These are phyloP conservation scores for Mus pahari DNA, from an alignment of 2,113 vertebrate species.

Conservation along the genomic window DNA sequence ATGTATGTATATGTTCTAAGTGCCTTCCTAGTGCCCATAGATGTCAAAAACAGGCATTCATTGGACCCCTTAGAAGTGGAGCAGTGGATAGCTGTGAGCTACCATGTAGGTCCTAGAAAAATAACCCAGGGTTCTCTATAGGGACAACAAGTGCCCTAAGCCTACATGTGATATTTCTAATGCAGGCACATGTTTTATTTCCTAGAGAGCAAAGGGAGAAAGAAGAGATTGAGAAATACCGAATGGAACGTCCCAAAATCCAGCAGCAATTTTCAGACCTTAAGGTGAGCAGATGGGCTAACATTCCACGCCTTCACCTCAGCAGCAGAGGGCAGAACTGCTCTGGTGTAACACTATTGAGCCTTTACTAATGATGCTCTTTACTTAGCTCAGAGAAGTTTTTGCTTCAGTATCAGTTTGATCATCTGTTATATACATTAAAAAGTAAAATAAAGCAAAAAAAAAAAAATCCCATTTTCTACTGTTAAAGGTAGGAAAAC, in stretches of 20 bases:
- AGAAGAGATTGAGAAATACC: constrained; percentile 99
- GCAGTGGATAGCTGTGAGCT: background rate
- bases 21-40: background rate
- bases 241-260: constrained; percentile 99
- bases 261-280: constrained; percentile 99
- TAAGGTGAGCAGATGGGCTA: constrained; percentile 88
- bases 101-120: background rate
- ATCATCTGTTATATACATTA: background rate
- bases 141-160: too few relatives aligned
- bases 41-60: background rate
- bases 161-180: constrained; percentile 11
- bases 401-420: background rate
- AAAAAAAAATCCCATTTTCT: too few relatives aligned
- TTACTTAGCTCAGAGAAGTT: background rate
- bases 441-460: background rate
- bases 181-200: constrained; percentile 29
- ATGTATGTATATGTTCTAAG: background rate
- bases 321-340: background rate
- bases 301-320: background rate
- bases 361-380: background rate
- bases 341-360: background rate
- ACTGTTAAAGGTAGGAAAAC: background rate
- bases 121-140: background rate
- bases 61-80: background rate
- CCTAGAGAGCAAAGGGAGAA: constrained; percentile 96